Base-by-base conservation (phyloP, 2,113 vertebrate genomes). In the Ardeotis arabs region DNA sequence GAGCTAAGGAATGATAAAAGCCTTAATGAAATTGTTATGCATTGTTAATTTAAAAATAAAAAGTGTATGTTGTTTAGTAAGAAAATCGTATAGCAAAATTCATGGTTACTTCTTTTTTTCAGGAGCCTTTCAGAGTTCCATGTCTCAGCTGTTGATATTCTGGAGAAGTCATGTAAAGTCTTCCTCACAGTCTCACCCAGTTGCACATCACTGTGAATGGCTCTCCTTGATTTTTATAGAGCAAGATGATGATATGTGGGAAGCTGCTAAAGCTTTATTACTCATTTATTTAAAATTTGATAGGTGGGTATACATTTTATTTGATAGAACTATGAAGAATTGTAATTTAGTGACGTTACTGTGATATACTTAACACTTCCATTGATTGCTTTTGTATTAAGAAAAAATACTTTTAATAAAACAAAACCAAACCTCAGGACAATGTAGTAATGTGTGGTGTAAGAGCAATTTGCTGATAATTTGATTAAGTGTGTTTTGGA, bases 211-310 rank as follows among this genome's bases (percentile, higher is more conserved):
- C 8, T 99, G 99, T 97, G 98, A 97, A 82, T 99, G 99, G 99
- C 85, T 99, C 75, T 98, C 98, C 37, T 77, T 97, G 91, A 95
- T 99, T 86, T 99, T 99, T 80, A 98, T 98, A 60, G 99, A 99
- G 62, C 99, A 99, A 97, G 99, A 99, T 4, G 99, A 99, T 75
- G 99, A 99, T 95, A 98, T 99, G 98, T 98, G 99, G 91, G 99
- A 99, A 95, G 99, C 99, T n/a, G 98, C 98, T 90, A 99, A 97
- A 85, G 97, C 98, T 22, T 96, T 98, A 31, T 77, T 99, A 35
- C 86, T 95, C 49, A 95, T 99, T 86, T 99, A 99, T 97, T 97
- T 98, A 45, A 97, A 97, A 78, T 80, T 98, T 83, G 97, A 97
- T 96, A 99, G 98, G 98, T 99, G 41, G 49, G 98, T 97, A 8